Evolutionary conservation across 2,888 invertebrate genomes (phyloP).

Genomic region (Dolomedes plantarius): DNA sequence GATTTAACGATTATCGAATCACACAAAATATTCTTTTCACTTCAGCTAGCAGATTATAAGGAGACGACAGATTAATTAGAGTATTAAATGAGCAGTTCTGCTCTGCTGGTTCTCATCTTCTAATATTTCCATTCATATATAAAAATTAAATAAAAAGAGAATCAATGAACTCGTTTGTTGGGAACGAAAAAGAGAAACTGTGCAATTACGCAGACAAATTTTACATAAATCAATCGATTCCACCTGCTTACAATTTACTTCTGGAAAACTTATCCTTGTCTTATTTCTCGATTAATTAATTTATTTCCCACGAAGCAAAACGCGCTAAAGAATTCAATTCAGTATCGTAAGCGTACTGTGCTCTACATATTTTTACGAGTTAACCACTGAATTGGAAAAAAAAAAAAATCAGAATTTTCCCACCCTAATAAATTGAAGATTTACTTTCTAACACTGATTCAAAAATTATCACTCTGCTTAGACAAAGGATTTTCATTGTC

Average conservation of each 20-base stretch:
- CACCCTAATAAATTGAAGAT: background rate
- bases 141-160: conserved; percentile 4
- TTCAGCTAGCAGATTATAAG: conserved; percentile 1
- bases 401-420: background rate
- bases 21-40: background rate
- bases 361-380: background rate
- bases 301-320: background rate
- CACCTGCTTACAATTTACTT: conserved; percentile 7
- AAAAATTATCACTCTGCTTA: background rate
- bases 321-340: background rate
- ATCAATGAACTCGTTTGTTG: background rate
- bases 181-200: background rate
- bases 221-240: background rate
- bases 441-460: background rate
- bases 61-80: conserved; percentile 16
- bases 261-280: background rate
- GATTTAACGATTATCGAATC: background rate
- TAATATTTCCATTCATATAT: background rate
- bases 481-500: too few species aligned
- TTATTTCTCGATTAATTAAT: conserved; percentile 2
- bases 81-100: conserved; percentile 9
- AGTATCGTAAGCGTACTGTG: background rate
- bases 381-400: background rate
- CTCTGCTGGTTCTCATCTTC: conserved; percentile 12
- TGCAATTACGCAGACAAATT: background rate